These are phyloP conservation scores for Aporophyla nigra DNA, from an alignment of 2,888 invertebrate species.

Conservation along the genomic window DNA sequence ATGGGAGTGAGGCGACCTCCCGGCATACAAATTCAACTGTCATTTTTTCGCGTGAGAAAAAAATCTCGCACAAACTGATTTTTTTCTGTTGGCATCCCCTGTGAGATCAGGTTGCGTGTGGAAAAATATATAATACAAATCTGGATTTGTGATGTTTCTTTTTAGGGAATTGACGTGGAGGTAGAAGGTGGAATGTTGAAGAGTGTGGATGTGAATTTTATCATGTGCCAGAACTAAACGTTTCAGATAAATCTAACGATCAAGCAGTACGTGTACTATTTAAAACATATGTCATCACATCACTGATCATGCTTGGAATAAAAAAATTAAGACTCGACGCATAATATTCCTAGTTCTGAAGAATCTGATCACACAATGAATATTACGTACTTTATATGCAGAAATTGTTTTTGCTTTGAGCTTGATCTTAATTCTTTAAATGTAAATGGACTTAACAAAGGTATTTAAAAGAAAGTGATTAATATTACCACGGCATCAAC, in stretches of 20 bases:
- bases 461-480: slow-evolving; percentile 1
- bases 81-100: slow-evolving; percentile 82
- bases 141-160: slow-evolving; percentile 76
- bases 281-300: too few relatives aligned
- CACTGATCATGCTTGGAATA: too few relatives aligned
- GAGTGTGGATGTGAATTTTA: slow-evolving; percentile 4
- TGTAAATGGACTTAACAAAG: slow-evolving; percentile 9
- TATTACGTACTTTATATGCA: too few relatives aligned
- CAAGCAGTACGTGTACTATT: neutral
- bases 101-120: slow-evolving; percentile 86
- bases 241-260: neutral
- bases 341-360: too few relatives aligned
- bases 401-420: too few relatives aligned
- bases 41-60: slow-evolving; percentile 91
- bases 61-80: slow-evolving; percentile 88
- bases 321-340: too few relatives aligned
- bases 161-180: slow-evolving; percentile 61
- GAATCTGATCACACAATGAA: too few relatives aligned
- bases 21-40: slow-evolving; percentile 87
- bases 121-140: slow-evolving; percentile 84
- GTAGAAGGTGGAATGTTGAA: slow-evolving; percentile 11
- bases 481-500: slow-evolving; percentile 62
- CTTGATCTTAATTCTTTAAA: neutral
- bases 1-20: slow-evolving; percentile 83
- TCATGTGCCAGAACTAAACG: neutral